Percentiles rank a stretch among this genome's conserved stretches.
phyloP scores from a whole-genome alignment of 23 tunicate species.

The Styela plicata region DNA sequence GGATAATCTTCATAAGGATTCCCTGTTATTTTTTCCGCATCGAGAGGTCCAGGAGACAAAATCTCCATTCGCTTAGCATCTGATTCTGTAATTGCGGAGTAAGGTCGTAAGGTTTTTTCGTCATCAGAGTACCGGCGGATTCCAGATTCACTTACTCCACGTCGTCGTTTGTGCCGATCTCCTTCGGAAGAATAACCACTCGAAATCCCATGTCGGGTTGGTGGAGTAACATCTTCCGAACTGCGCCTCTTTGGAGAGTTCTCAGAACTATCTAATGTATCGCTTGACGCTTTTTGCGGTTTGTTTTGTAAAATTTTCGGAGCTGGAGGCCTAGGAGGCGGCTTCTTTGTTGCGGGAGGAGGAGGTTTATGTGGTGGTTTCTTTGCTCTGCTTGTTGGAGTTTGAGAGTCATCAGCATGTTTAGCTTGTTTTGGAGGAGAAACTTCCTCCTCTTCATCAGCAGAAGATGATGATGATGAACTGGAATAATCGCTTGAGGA shows the following conservation, averaged over 20 bases:
- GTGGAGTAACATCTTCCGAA: background rate
- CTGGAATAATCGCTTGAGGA: slow-evolving; percentile 7
- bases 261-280: background rate
- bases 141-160: slow-evolving; percentile 26
- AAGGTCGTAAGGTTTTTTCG: background rate
- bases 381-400: background rate
- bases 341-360: slow-evolving; percentile 8
- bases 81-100: background rate
- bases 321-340: slow-evolving; percentile 75
- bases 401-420: background rate
- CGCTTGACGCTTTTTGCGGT: background rate
- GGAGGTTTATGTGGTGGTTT: slow-evolving; percentile 1
- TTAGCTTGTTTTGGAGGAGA: background rate
- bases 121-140: background rate
- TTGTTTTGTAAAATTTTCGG: slow-evolving; percentile 37
- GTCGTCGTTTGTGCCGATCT: background rate
- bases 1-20: slow-evolving; percentile 69
- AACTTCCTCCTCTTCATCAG: background rate
- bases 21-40: background rate
- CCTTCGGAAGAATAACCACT: slow-evolving; percentile 71
- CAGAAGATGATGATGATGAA: slow-evolving; percentile 1
- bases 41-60: background rate
- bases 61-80: slow-evolving; percentile 4
- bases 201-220: slow-evolving; percentile 18
- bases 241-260: slow-evolving; percentile 6